These are phyloP conservation scores for Homarus gammarus DNA, from an alignment of 2,888 invertebrate species.

Conservation along the genomic window DNA sequence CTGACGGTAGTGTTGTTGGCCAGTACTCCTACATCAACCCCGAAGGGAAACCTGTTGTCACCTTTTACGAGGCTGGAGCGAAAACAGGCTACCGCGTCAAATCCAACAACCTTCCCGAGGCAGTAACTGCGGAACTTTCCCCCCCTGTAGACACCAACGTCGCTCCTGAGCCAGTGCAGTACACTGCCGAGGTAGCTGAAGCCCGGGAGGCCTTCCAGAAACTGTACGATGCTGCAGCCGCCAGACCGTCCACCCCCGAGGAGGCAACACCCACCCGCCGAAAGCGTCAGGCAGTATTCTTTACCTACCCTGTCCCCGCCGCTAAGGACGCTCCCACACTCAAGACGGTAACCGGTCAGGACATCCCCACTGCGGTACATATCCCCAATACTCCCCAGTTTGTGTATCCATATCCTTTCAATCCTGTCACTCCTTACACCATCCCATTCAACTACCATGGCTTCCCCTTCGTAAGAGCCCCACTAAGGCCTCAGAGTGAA, in stretches of 20 bases:
- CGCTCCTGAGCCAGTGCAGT: conserved; percentile 16
- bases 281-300: neutral
- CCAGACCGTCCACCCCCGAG: neutral
- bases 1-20: conserved; percentile 36
- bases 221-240: neutral
- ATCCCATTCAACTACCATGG: neutral
- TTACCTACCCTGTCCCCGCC: neutral
- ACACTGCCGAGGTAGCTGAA: conserved; percentile 15
- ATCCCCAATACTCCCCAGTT: neutral
- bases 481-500: neutral
- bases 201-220: conserved; percentile 8
- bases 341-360: neutral
- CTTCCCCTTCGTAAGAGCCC: neutral
- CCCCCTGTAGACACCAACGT: neutral
- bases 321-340: neutral
- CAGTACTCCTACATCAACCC: conserved; percentile 33
- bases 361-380: neutral
- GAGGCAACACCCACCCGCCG: neutral
- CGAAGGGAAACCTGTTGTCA: conserved; percentile 45
- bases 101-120: conserved; percentile 37
- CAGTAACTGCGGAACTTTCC: neutral
- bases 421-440: neutral
- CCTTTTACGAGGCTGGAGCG: conserved; percentile 28
- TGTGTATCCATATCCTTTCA: neutral
- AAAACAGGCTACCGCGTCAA: conserved; percentile 18